Evolutionary conservation across 2,888 invertebrate species (phyloP).

Genomic region (Cerastoderma edule): DNA sequence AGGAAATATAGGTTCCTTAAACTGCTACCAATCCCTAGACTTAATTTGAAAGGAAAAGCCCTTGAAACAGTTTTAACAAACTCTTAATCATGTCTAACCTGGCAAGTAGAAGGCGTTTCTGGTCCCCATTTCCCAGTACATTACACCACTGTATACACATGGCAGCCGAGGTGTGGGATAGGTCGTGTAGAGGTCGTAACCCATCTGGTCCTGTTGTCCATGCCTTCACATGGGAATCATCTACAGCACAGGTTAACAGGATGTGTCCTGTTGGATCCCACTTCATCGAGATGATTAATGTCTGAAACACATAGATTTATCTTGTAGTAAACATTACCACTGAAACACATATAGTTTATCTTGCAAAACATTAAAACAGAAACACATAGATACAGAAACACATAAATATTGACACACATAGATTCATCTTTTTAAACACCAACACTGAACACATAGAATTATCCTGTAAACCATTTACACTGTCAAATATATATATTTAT

Average conservation of each 20-base stretch:
- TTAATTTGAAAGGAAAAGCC: too few relatives aligned
- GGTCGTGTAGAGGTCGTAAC: constrained; percentile 83
- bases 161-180: constrained; percentile 85
- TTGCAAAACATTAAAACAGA: too few relatives aligned
- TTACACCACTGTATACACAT: constrained; percentile 86
- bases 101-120: constrained; percentile 77
- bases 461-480: too few relatives aligned
- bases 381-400: too few relatives aligned
- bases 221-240: constrained; percentile 84
- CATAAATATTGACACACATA: neutral
- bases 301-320: constrained; percentile 60
- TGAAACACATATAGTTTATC: too few relatives aligned
- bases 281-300: constrained; percentile 84
- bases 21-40: neutral
- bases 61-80: too few relatives aligned
- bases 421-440: neutral
- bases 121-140: constrained; percentile 83
- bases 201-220: constrained; percentile 84
- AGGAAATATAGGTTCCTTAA: neutral
- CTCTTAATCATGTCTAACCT: too few relatives aligned
- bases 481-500: too few relatives aligned
- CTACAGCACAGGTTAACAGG: constrained; percentile 85
- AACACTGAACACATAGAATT: too few relatives aligned
- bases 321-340: too few relatives aligned
- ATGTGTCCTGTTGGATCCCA: constrained; percentile 86